A percentile compares a stretch with the other conserved stretches of the same genome.
Conservation (phyloP, 1,140 invertebrate genomes). For the Zaprionus taronus region DNA sequence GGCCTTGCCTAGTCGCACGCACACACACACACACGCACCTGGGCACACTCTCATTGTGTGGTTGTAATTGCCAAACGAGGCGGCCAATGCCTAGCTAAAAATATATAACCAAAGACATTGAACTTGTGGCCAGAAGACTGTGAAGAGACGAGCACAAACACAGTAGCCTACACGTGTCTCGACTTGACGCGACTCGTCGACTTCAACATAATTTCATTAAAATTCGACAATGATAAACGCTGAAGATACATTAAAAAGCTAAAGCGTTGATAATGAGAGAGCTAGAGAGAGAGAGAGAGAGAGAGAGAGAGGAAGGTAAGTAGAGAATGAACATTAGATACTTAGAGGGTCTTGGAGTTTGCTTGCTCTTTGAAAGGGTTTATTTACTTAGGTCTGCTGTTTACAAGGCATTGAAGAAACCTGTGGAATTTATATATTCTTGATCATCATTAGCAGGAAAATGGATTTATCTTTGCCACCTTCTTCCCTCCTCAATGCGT, state of each 20-base stretch:
- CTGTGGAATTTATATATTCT: no score
- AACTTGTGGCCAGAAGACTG: conserved; percentile 40
- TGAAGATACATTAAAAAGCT: conserved; percentile 74
- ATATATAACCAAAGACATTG: conserved; percentile 41
- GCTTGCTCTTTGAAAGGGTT: neutral
- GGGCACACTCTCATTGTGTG: conserved; percentile 29
- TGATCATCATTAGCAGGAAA: no score
- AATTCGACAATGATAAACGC: conserved; percentile 81
- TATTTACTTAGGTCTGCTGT: neutral
- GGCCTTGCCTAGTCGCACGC: conserved; percentile 24
- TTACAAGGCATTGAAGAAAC: no score
- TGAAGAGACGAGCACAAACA: neutral
- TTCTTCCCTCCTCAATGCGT: no score
- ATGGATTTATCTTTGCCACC: no score
- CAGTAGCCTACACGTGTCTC: conserved; percentile 41
- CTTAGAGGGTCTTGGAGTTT: conserved; percentile 23
- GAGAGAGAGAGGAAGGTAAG: neutral
- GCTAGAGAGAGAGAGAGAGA: neutral
- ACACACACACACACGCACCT: neutral
- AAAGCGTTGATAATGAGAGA: conserved; percentile 58
- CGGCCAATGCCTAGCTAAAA: conserved; percentile 15
- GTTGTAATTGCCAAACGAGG: conserved; percentile 34
- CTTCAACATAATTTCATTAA: conserved; percentile 71
- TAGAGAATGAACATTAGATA: neutral
- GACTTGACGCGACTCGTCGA: conserved; percentile 3